phyloP scores from a whole-genome alignment of 2,888 invertebrate species.

The Hecatera dysodea region DNA sequence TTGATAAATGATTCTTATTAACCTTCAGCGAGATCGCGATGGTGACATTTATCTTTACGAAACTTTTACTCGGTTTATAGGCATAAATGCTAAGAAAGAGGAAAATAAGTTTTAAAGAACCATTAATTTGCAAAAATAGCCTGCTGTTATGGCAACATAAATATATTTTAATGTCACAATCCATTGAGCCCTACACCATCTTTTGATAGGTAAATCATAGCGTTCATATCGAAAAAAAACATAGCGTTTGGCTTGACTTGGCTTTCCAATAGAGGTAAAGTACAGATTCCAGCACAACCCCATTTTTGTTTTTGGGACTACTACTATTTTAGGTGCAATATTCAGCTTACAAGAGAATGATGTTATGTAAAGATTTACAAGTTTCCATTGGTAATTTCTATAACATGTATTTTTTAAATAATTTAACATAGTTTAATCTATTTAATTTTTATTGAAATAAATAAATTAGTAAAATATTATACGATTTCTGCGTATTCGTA shows the following conservation, averaged over 20 bases:
- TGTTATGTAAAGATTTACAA: neutral
- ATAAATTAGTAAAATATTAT: no score
- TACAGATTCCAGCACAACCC: neutral
- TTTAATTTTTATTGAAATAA: no score
- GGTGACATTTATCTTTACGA: conserved; percentile 57
- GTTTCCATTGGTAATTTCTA: no score
- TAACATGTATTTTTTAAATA: no score
- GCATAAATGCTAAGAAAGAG: conserved; percentile 12
- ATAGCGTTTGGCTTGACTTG: neutral
- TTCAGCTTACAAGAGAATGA: neutral
- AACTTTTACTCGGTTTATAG: conserved; percentile 50
- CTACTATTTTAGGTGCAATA: neutral
- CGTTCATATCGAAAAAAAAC: neutral
- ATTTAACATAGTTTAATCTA: no score
- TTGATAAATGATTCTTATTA: conserved; percentile 66
- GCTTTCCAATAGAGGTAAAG: neutral
- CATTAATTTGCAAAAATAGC: conserved; percentile 32
- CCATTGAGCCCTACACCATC: neutral
- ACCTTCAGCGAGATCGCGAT: conserved; percentile 55
- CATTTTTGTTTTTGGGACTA: neutral
- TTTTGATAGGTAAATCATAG: neutral
- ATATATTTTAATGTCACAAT: neutral
- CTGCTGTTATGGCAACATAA: neutral
- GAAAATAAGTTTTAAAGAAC: conserved; percentile 36
- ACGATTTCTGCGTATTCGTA: no score